Evolutionary conservation across 2,888 invertebrate genomes (phyloP).

Genomic region (Macrostomum cliftonense): DNA sequence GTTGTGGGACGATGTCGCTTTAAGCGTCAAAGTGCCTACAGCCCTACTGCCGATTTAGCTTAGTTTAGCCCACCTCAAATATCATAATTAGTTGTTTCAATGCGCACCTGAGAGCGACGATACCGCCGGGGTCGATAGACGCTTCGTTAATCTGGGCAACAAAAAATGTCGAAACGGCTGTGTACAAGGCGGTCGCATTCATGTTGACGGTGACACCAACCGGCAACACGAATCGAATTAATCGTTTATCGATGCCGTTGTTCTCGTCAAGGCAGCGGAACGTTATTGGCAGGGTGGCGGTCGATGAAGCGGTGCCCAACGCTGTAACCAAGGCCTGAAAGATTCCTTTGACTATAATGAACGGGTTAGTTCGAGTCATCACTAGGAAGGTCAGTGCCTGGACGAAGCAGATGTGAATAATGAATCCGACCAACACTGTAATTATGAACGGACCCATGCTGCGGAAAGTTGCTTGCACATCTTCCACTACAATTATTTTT

Average conservation of each 20-base stretch:
- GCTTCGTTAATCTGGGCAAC: constrained; percentile 74
- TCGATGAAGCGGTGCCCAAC: constrained; percentile 79
- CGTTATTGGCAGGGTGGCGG: constrained; percentile 78
- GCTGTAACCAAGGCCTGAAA: constrained; percentile 64
- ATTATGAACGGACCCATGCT: constrained; percentile 77
- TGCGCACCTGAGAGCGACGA: constrained; percentile 3
- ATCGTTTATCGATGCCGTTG: constrained; percentile 66
- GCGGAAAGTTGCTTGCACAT: constrained; percentile 58
- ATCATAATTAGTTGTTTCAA: too few species aligned
- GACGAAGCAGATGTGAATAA: constrained; percentile 72
- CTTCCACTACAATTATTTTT: constrained; percentile 72
- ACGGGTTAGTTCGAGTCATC: constrained; percentile 25
- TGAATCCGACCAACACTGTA: constrained; percentile 59
- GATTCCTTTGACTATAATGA: constrained; percentile 26
- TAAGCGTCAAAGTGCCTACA: too few species aligned
- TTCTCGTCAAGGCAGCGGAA: constrained; percentile 71
- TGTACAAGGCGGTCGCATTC: constrained; percentile 90
- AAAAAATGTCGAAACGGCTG: constrained; percentile 89
- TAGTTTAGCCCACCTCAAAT: too few species aligned
- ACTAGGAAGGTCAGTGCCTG: constrained; percentile 62
- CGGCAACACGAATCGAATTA: constrained; percentile 76
- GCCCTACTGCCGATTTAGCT: too few species aligned
- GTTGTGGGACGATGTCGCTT: too few species aligned
- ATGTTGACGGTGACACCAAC: constrained; percentile 95
- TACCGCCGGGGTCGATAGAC: constrained; percentile 4